Evolutionary conservation across 2,888 invertebrate genomes (phyloP).

Genomic region (Pterobdella sp.): DNA sequence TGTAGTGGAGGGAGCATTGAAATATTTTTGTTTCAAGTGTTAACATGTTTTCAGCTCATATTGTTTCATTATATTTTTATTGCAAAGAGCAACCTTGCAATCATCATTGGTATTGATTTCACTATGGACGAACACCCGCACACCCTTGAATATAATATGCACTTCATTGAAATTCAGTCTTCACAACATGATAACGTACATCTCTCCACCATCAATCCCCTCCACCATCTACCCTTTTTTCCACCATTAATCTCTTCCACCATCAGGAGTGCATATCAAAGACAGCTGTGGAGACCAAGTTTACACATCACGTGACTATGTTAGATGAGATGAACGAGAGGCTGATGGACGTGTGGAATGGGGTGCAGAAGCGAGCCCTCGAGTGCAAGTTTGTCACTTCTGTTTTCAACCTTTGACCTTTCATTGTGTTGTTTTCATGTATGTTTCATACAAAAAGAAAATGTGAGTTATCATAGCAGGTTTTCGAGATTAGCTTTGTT

Average conservation of each 20-base stretch:
- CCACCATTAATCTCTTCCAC: background rate
- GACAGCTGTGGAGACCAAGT: slow-evolving; percentile 95
- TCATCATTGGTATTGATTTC: too few species aligned
- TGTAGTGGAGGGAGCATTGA: background rate
- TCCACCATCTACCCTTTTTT: background rate
- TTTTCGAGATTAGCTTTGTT: too few species aligned
- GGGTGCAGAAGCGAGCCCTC: slow-evolving; percentile 34
- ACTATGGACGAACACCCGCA: too few species aligned
- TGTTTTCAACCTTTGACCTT: too few species aligned
- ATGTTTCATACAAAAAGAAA: too few species aligned
- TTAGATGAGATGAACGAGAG: slow-evolving; percentile 78
- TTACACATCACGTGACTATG: slow-evolving; percentile 89
- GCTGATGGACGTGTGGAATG: slow-evolving; percentile 59
- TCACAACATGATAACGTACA: too few species aligned
- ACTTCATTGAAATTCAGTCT: too few species aligned
- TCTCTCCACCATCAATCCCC: background rate
- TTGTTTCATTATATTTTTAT: background rate
- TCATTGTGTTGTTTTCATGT: too few species aligned
- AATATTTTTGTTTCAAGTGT: background rate
- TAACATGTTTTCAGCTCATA: background rate
- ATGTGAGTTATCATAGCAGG: too few species aligned
- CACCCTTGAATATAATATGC: too few species aligned
- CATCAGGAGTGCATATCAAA: slow-evolving; percentile 79
- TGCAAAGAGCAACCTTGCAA: background rate
- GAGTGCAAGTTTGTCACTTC: too few species aligned